Percentiles rank a stretch among this genome's conserved stretches.
phyloP scores from a whole-genome alignment of 2,113 vertebrate species.

The Aspidoscelis tigris region DNA sequence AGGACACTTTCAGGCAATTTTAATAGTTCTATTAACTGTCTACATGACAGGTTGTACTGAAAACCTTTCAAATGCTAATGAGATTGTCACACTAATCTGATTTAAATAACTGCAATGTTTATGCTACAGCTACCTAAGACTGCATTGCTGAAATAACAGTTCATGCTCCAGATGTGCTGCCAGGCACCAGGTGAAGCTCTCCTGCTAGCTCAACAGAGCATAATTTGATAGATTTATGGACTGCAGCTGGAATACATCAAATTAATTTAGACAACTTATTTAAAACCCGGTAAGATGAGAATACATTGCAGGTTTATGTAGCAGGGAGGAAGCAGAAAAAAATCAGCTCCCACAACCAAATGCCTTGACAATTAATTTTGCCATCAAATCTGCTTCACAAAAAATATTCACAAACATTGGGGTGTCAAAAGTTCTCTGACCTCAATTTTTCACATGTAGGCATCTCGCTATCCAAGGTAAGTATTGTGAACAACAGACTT shows the following conservation, averaged over 20 bases:
- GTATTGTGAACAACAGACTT: too few species aligned
- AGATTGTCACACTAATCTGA: constrained; percentile 8
- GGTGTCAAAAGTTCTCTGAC: background rate
- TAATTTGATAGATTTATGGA: constrained; percentile 1
- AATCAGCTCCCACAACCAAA: background rate
- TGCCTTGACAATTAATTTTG: background rate
- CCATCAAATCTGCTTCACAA: background rate
- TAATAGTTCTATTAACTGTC: constrained; percentile 31
- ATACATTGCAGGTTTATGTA: background rate
- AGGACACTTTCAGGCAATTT: constrained; percentile 12
- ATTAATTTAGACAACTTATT: constrained; percentile 6
- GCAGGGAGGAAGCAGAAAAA: background rate
- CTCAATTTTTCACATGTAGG: background rate
- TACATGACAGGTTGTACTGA: constrained; percentile 14
- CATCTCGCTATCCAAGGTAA: too few species aligned
- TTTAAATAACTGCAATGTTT: constrained; percentile 19
- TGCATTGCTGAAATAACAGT: constrained; percentile 1
- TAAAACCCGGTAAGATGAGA: background rate
- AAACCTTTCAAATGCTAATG: constrained; percentile 20
- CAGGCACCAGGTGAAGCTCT: background rate
- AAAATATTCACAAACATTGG: background rate
- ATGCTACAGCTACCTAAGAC: background rate
- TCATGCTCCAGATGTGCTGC: background rate
- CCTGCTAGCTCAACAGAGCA: background rate
- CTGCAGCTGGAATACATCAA: background rate